These are phyloP conservation scores for Vannuccia rotundouncinata DNA, from an alignment of 2,888 invertebrate genomes.

Conservation along the genomic window DNA sequence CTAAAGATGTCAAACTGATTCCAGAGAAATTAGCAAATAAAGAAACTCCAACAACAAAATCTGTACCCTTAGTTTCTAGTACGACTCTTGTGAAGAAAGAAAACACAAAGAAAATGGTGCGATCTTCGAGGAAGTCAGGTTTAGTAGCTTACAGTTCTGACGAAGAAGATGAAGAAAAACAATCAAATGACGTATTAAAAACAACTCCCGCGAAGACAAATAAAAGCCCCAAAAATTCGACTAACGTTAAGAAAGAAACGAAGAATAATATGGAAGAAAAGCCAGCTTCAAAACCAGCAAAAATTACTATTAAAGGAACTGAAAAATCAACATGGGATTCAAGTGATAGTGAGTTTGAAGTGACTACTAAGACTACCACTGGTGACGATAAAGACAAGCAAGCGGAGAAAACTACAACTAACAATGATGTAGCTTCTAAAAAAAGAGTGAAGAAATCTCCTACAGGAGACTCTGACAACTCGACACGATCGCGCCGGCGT, in stretches of 20 bases:
- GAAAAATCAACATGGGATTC: slow-evolving; percentile 13
- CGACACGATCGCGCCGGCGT: not conserved
- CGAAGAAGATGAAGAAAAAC: slow-evolving; percentile 3
- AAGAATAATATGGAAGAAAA: not conserved
- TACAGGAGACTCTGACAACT: not conserved
- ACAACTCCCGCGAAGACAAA: not conserved
- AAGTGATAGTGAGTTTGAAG: slow-evolving; percentile 29
- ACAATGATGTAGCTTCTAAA: not conserved
- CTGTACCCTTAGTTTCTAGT: no score
- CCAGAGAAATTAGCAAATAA: no score
- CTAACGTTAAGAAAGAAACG: not conserved
- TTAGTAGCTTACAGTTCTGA: slow-evolving; percentile 27
- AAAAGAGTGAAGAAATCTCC: not conserved
- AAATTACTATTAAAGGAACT: slow-evolving; percentile 13
- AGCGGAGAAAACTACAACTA: not conserved
- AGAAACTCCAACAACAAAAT: no score
- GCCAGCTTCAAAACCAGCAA: not conserved
- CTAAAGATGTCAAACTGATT: no score
- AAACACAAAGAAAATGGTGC: not conserved
- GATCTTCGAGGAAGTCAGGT: not conserved
- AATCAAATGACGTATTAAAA: not conserved
- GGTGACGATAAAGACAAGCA: not conserved
- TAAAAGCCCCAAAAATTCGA: not conserved
- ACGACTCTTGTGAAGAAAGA: not conserved
- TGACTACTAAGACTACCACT: not conserved